These are phyloP conservation scores for Sebastes vulpes DNA, from an alignment of 2,797 vertebrate genomes.

Conservation along the genomic window DNA sequence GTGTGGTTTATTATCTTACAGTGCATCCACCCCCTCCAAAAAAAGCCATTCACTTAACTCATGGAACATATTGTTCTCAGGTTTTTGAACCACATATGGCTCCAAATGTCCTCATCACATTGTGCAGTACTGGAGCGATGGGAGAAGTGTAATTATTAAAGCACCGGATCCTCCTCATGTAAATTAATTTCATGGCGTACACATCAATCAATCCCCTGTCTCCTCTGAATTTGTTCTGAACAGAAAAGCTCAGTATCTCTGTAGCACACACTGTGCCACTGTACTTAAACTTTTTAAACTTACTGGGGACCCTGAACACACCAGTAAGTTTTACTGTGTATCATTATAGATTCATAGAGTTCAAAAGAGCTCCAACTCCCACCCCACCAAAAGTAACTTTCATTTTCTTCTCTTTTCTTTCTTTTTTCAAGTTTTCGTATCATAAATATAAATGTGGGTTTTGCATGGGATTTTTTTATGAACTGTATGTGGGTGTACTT, in stretches of 20 bases:
- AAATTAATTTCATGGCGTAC: conserved; percentile 16
- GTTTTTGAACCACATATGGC: conserved; percentile 33
- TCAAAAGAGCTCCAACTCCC: conserved; percentile 6
- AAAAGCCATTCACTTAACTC: conserved; percentile 20
- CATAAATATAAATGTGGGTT: conserved; percentile 50
- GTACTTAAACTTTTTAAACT: conserved; percentile 3
- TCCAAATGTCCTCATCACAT: conserved; percentile 14
- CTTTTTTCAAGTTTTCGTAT: conserved; percentile 31
- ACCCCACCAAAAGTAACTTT: background rate
- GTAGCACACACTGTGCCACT: background rate
- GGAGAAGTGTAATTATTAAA: conserved; percentile 41
- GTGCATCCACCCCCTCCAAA: background rate
- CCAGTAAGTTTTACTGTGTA: background rate
- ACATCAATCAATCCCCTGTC: conserved; percentile 37
- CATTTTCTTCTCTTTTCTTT: background rate
- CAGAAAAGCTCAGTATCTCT: conserved; percentile 18
- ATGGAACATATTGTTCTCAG: conserved; percentile 36
- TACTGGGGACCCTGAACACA: background rate
- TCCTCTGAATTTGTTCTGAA: conserved; percentile 13
- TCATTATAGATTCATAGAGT: conserved; percentile 14
- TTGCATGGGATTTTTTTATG: background rate
- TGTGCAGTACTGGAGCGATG: conserved; percentile 1
- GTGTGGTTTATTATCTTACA: conserved; percentile 53
- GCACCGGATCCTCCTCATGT: conserved; percentile 30
- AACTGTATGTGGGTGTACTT: conserved; percentile 18